phyloP scores from a whole-genome alignment of 2,888 invertebrate species.

The Tetranychus piercei region DNA sequence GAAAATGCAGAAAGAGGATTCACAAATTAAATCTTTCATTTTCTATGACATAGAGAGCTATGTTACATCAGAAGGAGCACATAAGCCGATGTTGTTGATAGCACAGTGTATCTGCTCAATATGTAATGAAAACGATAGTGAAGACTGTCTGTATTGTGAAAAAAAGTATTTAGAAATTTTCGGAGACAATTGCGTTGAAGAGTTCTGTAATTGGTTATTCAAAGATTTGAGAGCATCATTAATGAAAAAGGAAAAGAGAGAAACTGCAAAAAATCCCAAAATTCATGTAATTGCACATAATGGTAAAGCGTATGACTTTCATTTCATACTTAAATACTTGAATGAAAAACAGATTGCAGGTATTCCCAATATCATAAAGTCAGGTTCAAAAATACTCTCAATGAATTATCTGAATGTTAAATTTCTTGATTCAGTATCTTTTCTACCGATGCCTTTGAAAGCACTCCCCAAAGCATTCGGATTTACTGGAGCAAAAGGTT shows the following conservation, averaged over 20 bases:
- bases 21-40: not conserved
- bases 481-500: slow-evolving; percentile 11
- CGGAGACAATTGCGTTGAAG: not conserved
- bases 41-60: not conserved
- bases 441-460: slow-evolving; percentile 11
- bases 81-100: not conserved
- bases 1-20: not conserved
- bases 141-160: not conserved
- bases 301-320: slow-evolving; percentile 11
- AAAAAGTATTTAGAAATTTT: not conserved
- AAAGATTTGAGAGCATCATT: not conserved
- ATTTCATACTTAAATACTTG: slow-evolving; percentile 9
- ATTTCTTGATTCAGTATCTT: slow-evolving; percentile 10
- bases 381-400: slow-evolving; percentile 10
- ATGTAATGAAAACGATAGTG: not conserved
- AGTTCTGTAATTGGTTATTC: not conserved
- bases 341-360: not conserved
- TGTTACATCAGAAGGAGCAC: not conserved
- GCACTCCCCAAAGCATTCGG: slow-evolving; percentile 14
- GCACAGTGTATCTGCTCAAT: not conserved
- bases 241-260: no score
- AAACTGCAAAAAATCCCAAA: not conserved
- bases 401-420: not conserved
- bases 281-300: slow-evolving; percentile 12
- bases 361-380: not conserved